phyloP scores from a whole-genome alignment of 2,888 invertebrate genomes.

The Papilio gigon region DNA sequence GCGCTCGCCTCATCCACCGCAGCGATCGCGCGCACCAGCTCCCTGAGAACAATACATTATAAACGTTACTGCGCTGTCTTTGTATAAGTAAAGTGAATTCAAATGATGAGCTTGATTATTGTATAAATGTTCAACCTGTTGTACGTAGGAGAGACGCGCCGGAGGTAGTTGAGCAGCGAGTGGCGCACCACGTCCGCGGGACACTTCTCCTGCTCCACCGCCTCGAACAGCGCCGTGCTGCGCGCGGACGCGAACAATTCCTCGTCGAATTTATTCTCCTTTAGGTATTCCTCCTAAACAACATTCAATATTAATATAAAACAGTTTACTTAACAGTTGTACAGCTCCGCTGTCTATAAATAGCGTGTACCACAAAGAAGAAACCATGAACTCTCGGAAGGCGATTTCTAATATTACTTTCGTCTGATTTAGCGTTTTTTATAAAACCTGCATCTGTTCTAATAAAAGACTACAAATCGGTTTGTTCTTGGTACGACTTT shows the following conservation, averaged over 20 bases:
- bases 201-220: constrained; percentile 91
- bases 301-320: constrained; percentile 6
- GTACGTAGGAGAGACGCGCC: constrained; percentile 85
- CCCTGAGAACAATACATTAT: constrained; percentile 65
- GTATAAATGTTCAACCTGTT: too few relatives aligned
- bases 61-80: not conserved
- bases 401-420: too few relatives aligned
- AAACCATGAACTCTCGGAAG: too few relatives aligned
- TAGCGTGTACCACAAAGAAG: too few relatives aligned
- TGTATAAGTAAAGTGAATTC: too few relatives aligned
- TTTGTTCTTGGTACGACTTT: too few relatives aligned
- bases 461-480: too few relatives aligned
- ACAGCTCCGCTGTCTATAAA: too few relatives aligned
- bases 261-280: constrained; percentile 85
- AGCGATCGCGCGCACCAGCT: constrained; percentile 85
- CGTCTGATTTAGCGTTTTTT: too few relatives aligned
- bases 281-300: constrained; percentile 83
- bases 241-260: constrained; percentile 91
- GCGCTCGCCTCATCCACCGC: constrained; percentile 85
- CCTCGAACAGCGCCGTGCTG: constrained; percentile 93
- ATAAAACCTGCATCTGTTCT: too few relatives aligned
- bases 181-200: constrained; percentile 87
- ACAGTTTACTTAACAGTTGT: too few relatives aligned
- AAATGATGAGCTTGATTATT: too few relatives aligned
- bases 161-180: constrained; percentile 88